Evolutionary conservation across 2,797 vertebrate species (phyloP).

Genomic region (Coranthus polyacanthus): DNA sequence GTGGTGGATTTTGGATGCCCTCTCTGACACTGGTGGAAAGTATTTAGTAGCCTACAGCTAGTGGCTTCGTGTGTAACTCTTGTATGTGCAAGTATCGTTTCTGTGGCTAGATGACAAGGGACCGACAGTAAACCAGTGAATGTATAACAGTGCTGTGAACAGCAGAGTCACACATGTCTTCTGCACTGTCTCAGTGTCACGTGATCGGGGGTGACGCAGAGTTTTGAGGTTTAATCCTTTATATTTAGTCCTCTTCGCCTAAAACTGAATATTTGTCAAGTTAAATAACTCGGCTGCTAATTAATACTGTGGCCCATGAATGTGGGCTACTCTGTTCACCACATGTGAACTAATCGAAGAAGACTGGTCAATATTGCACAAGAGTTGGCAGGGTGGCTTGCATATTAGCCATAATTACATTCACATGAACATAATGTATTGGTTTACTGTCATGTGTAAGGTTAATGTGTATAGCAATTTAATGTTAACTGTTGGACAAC

Average conservation of each 20-base stretch:
- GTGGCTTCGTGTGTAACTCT: constrained; percentile 37
- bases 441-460: constrained; percentile 77
- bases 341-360: constrained; percentile 65
- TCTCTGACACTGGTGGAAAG: constrained; percentile 65
- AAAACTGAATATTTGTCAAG: constrained; percentile 48
- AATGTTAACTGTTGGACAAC: constrained; percentile 73
- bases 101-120: constrained; percentile 36
- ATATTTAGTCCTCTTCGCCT: constrained; percentile 5
- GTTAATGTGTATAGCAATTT: constrained; percentile 79
- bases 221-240: constrained; percentile 45
- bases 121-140: constrained; percentile 67
- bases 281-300: constrained; percentile 53
- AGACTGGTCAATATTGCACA: constrained; percentile 77
- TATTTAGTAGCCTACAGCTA: constrained; percentile 61
- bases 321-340: constrained; percentile 26
- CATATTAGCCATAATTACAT: constrained; percentile 80
- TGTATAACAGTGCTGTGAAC: constrained; percentile 67
- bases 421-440: constrained; percentile 75
- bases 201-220: constrained; percentile 20
- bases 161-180: constrained; percentile 42
- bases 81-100: constrained; percentile 41
- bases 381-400: constrained; percentile 69
- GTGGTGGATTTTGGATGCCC: constrained; percentile 64
- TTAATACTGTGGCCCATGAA: constrained; percentile 52
- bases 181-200: constrained; percentile 48